phyloP scores from a whole-genome alignment of 2,113 vertebrate genomes.

The Struthidea cinerea region DNA sequence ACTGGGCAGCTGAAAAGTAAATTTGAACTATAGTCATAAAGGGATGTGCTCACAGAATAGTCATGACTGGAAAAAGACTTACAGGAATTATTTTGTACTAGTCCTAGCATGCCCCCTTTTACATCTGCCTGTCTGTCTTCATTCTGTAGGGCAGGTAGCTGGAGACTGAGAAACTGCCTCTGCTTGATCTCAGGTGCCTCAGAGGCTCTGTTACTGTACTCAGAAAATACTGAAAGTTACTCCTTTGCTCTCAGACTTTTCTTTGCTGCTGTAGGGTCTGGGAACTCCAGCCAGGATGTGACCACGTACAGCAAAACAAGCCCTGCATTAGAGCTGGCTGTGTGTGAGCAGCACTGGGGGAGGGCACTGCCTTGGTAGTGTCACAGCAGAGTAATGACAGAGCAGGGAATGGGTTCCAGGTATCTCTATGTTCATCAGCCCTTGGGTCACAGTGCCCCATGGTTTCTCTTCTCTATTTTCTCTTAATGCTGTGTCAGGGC shows the following conservation, averaged over 20 bases:
- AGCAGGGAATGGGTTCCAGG: not conserved
- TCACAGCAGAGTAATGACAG: not conserved
- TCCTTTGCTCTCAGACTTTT: not conserved
- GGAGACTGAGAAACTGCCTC: not conserved
- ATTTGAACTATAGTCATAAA: not conserved
- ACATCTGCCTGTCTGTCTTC: not conserved
- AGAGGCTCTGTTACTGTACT: not conserved
- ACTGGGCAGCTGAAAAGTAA: not conserved
- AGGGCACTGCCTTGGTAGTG: not conserved
- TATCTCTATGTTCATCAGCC: not conserved
- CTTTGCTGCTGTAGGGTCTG: not conserved
- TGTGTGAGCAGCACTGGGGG: not conserved
- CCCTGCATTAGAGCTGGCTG: not conserved
- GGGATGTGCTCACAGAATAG: not conserved
- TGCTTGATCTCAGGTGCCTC: constrained; percentile 11
- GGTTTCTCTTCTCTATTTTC: not conserved
- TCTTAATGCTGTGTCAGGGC: not conserved
- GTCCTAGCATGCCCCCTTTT: not conserved
- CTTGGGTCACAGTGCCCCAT: not conserved
- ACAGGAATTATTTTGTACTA: constrained; percentile 2
- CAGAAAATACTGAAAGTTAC: not conserved
- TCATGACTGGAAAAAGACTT: not conserved
- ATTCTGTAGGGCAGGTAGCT: not conserved
- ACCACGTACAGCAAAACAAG: not conserved
- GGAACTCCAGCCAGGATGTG: not conserved